Conservation (phyloP, 2,797 vertebrate genomes). For the Coranthus polyacanthus region DNA sequence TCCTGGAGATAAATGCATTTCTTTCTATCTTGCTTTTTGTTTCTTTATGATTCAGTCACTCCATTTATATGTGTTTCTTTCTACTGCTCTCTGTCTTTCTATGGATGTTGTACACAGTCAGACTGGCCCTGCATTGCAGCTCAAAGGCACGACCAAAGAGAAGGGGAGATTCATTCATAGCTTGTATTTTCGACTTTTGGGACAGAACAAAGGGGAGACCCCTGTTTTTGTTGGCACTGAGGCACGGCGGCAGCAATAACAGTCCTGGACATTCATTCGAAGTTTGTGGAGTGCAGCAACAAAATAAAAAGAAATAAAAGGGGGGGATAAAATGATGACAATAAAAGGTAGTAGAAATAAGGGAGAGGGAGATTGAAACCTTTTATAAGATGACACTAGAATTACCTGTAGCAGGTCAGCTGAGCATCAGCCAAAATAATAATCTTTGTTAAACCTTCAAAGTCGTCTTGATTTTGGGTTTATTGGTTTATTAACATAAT, state of each 20-base stretch:
- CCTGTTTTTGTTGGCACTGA: conserved; percentile 33
- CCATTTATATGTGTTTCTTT: conserved; percentile 31
- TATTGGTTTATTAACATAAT: conserved; percentile 1
- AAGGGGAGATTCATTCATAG: conserved; percentile 15
- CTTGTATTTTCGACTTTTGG: conserved; percentile 29
- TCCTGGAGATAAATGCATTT: conserved; percentile 7
- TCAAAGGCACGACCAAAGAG: conserved; percentile 38
- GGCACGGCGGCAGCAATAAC: conserved; percentile 7
- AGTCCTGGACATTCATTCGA: conserved; percentile 9
- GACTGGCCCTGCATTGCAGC: conserved; percentile 63
- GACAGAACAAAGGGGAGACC: conserved; percentile 20
- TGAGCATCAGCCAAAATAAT: background rate
- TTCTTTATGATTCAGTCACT: conserved; percentile 7
- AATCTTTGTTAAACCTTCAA: background rate
- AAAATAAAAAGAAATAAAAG: conserved; percentile 14
- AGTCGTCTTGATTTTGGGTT: background rate
- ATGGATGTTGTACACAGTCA: conserved; percentile 42
- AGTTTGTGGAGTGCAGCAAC: background rate
- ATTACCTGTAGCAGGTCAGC: background rate
- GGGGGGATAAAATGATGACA: conserved; percentile 9
- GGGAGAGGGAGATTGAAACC: conserved; percentile 5
- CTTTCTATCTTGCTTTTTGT: background rate
- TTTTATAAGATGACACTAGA: background rate
- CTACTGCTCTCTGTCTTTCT: conserved; percentile 31
- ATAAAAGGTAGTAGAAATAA: conserved; percentile 1